These are phyloP conservation scores for Odontomyia ornata DNA, from an alignment of 2,888 invertebrate species.

Conservation along the genomic window DNA sequence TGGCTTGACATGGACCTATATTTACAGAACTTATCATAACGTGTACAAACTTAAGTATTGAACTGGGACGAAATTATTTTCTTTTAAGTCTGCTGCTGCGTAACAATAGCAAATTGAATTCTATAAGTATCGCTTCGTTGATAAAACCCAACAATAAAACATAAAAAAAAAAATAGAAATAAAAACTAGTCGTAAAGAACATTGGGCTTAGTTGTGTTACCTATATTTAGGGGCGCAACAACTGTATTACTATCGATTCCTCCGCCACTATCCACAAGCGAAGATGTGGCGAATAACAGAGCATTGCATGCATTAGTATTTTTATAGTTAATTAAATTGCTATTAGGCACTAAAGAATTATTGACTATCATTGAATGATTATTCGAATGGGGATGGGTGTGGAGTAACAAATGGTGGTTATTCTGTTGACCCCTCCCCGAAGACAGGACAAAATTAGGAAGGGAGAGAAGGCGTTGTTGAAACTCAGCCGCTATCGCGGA, in stretches of 20 bases:
- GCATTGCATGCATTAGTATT: slow-evolving; percentile 48
- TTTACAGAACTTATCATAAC: too few relatives aligned
- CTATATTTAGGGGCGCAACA: slow-evolving; percentile 33
- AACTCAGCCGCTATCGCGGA: slow-evolving; percentile 50
- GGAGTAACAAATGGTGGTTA: slow-evolving; percentile 50
- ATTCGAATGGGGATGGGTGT: slow-evolving; percentile 55
- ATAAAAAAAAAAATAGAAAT: too few relatives aligned
- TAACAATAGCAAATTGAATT: too few relatives aligned
- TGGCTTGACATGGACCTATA: too few relatives aligned
- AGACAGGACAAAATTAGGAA: slow-evolving; percentile 20
- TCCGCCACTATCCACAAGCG: slow-evolving; percentile 17
- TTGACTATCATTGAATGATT: slow-evolving; percentile 66
- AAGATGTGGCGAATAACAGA: slow-evolving; percentile 45
- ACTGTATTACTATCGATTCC: background rate
- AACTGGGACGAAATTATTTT: too few relatives aligned
- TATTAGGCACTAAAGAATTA: slow-evolving; percentile 49
- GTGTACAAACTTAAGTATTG: too few relatives aligned
- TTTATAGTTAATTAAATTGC: slow-evolving; percentile 48
- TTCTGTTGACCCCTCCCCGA: slow-evolving; percentile 56
- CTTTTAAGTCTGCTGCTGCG: too few relatives aligned
- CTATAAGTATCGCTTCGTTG: too few relatives aligned
- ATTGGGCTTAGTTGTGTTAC: slow-evolving; percentile 44
- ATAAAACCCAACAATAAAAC: too few relatives aligned
- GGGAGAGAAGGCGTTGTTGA: slow-evolving; percentile 17
- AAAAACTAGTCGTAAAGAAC: slow-evolving; percentile 44